phyloP scores from a whole-genome alignment of 2,888 invertebrate species.

The Hypolimnas misippus region DNA sequence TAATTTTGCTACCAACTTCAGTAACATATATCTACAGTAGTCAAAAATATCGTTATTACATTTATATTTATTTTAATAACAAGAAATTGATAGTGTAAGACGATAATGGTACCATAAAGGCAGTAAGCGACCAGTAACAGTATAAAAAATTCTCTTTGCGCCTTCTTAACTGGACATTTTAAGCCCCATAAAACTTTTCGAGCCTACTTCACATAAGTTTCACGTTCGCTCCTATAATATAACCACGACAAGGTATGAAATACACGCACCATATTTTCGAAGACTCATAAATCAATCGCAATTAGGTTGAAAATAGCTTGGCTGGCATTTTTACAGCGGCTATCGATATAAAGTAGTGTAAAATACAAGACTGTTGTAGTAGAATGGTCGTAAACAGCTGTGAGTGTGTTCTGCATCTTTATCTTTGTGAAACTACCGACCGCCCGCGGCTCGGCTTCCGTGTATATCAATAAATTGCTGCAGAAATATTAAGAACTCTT shows the following conservation, averaged over 20 bases:
- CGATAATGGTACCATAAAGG: conserved; percentile 22
- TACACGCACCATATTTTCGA: conserved; percentile 1
- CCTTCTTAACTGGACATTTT: conserved; percentile 74
- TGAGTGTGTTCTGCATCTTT: conserved; percentile 52
- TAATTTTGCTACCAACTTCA: no score
- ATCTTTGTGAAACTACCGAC: conserved; percentile 38
- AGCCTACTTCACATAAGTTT: conserved; percentile 80
- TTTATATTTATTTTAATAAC: conserved; percentile 14
- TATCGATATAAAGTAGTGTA: conserved; percentile 27
- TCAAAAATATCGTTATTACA: no score
- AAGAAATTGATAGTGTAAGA: conserved; percentile 1
- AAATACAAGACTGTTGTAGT: conserved; percentile 43
- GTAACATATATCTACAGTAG: no score
- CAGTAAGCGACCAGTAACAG: conserved; percentile 27
- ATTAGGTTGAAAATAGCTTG: conserved; percentile 37
- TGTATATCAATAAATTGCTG: conserved; percentile 34
- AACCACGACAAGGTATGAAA: conserved; percentile 35
- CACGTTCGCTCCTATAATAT: conserved; percentile 64
- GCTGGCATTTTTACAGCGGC: conserved; percentile 20
- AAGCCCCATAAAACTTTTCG: conserved; percentile 78
- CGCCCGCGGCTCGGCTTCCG: conserved; percentile 40
- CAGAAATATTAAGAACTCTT: conserved; percentile 18
- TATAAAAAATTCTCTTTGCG: conserved; percentile 70
- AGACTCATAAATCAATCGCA: conserved; percentile 11
- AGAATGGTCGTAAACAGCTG: conserved; percentile 69